Percentiles rank a stretch among this genome's conserved stretches.
Conservation (phyloP, 2,888 invertebrate genomes). For the Marronus borbonicus region DNA sequence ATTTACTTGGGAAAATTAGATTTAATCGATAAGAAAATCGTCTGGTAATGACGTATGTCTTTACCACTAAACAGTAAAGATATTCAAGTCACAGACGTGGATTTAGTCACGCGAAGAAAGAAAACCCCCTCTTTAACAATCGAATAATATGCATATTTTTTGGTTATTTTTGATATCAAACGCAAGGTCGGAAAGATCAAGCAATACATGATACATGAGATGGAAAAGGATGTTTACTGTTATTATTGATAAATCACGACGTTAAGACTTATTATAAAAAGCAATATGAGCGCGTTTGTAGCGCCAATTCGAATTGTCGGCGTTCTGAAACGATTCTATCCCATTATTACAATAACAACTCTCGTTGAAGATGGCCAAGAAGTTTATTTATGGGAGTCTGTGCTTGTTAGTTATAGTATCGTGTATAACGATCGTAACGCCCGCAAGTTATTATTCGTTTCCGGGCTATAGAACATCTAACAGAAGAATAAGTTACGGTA, state of each 20-base stretch:
- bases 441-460: slow-evolving; percentile 39
- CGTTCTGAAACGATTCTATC: slow-evolving; percentile 22
- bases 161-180: slow-evolving; percentile 17
- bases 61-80: too few relatives aligned
- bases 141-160: not conserved
- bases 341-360: slow-evolving; percentile 29
- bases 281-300: slow-evolving; percentile 28
- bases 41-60: too few relatives aligned
- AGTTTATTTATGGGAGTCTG: slow-evolving; percentile 32
- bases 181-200: slow-evolving; percentile 37
- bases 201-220: slow-evolving; percentile 15
- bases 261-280: slow-evolving; percentile 34
- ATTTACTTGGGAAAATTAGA: too few relatives aligned
- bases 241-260: slow-evolving; percentile 29
- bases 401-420: slow-evolving; percentile 22
- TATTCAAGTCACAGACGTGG: not conserved
- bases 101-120: slow-evolving; percentile 7
- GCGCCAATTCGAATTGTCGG: slow-evolving; percentile 38
- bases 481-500: slow-evolving; percentile 52
- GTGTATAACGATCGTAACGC: slow-evolving; percentile 20
- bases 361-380: slow-evolving; percentile 32
- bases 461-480: slow-evolving; percentile 21
- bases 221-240: slow-evolving; percentile 5
- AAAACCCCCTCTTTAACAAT: slow-evolving; percentile 28
- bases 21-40: too few relatives aligned